Evolutionary conservation across 1,140 invertebrate species (phyloP).

Genomic region (Prorops nasuta): DNA sequence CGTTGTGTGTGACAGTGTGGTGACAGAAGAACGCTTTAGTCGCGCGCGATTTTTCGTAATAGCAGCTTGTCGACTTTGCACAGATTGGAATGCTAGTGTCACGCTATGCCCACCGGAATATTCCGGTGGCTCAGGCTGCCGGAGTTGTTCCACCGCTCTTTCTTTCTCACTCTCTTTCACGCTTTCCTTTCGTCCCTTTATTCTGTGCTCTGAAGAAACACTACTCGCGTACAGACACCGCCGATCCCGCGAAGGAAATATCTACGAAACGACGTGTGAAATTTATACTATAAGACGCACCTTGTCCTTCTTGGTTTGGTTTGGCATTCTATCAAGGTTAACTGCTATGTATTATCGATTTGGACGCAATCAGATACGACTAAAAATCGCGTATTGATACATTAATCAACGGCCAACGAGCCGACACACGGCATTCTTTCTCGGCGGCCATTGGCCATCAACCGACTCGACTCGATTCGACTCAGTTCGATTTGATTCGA

Average conservation of each 20-base stretch:
- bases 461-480: neutral
- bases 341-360: too few species aligned
- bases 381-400: slow-evolving; percentile 17
- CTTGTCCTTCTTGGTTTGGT: slow-evolving; percentile 54
- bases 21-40: slow-evolving; percentile 2
- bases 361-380: neutral
- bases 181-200: neutral
- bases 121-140: slow-evolving; percentile 20
- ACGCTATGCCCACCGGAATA: slow-evolving; percentile 33
- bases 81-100: slow-evolving; percentile 23
- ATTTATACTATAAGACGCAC: slow-evolving; percentile 33
- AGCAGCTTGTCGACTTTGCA: slow-evolving; percentile 10
- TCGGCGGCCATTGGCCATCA: slow-evolving; percentile 32
- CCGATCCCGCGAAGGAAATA: neutral
- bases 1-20: slow-evolving; percentile 3
- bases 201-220: neutral
- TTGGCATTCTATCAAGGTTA: slow-evolving; percentile 46
- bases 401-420: slow-evolving; percentile 19
- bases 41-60: slow-evolving; percentile 2
- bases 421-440: slow-evolving; percentile 28
- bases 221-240: too few species aligned
- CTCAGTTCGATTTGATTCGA: too few species aligned
- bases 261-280: neutral
- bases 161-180: slow-evolving; percentile 11
- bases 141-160: slow-evolving; percentile 28